Evolutionary conservation across 2,113 vertebrate genomes (phyloP).

Genomic region (Rhineura floridana): DNA sequence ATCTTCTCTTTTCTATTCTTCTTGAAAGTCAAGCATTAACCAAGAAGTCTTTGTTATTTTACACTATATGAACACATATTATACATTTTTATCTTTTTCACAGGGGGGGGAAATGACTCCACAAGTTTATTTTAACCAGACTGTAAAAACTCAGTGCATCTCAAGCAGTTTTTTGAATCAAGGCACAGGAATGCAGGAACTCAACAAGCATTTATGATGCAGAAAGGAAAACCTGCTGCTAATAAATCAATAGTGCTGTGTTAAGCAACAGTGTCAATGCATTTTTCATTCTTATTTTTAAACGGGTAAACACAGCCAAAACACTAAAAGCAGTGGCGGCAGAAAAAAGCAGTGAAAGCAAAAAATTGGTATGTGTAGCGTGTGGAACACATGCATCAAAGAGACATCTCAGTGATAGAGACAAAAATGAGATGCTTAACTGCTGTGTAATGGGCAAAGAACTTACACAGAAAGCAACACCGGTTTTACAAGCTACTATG

Average conservation of each 20-base stretch:
- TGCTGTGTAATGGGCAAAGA: not conserved
- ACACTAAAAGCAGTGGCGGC: not conserved
- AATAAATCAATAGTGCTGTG: conserved; percentile 27
- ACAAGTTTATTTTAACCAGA: not conserved
- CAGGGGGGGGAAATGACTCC: not conserved
- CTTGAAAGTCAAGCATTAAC: not conserved
- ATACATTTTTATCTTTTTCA: not conserved
- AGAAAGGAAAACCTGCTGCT: conserved; percentile 22
- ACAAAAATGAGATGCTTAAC: conserved; percentile 18
- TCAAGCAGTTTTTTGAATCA: not conserved
- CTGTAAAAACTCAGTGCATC: not conserved
- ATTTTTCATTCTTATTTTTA: conserved; percentile 32
- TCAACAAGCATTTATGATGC: not conserved
- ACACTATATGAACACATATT: not conserved
- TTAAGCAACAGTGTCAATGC: conserved; percentile 15
- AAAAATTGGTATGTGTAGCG: not conserved
- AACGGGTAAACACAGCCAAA: conserved; percentile 9
- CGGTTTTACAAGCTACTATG: not conserved
- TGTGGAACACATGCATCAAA: conserved; percentile 33
- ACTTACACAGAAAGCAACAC: not conserved
- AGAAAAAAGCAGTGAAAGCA: not conserved
- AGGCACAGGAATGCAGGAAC: accelerated
- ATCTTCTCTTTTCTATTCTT: not conserved
- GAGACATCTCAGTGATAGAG: not conserved
- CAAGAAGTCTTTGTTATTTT: not conserved